phyloP scores from a whole-genome alignment of 2,113 vertebrate genomes.

The Mesocricetus auratus region DNA sequence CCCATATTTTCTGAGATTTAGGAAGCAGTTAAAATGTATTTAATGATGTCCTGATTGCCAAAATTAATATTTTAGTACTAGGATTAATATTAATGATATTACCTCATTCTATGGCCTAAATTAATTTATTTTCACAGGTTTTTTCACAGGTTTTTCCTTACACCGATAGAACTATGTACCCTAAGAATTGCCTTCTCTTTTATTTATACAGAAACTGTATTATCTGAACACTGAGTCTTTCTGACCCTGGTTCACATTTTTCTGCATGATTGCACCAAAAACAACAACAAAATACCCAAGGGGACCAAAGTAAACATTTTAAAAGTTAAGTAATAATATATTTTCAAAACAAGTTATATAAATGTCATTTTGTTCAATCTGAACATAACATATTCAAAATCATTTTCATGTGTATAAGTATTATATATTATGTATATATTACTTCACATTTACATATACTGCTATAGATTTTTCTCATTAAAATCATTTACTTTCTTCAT shows the following conservation, averaged over 20 bases:
- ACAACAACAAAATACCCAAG: not conserved
- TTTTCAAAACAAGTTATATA: not conserved
- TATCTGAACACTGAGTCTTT: not conserved
- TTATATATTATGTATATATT: not conserved
- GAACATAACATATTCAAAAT: not conserved
- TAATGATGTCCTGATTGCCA: not conserved
- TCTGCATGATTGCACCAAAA: not conserved
- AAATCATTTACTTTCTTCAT: not conserved
- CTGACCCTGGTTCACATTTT: not conserved
- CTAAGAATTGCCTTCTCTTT: not conserved
- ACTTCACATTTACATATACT: not conserved
- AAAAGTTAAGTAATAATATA: slow-evolving; percentile 7
- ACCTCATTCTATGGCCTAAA: not conserved
- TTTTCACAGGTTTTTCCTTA: not conserved
- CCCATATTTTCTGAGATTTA: not conserved
- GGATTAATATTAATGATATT: not conserved
- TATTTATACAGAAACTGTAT: not conserved
- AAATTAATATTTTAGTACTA: not conserved
- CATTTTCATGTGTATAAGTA: not conserved
- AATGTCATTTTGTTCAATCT: not conserved
- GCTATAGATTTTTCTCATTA: not conserved
- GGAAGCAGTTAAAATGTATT: not conserved
- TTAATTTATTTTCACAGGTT: not conserved
- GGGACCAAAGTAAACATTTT: not conserved
- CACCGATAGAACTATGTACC: not conserved